Conservation (phyloP, 2,113 vertebrate species). For the Tricholaema leucomelas region DNA sequence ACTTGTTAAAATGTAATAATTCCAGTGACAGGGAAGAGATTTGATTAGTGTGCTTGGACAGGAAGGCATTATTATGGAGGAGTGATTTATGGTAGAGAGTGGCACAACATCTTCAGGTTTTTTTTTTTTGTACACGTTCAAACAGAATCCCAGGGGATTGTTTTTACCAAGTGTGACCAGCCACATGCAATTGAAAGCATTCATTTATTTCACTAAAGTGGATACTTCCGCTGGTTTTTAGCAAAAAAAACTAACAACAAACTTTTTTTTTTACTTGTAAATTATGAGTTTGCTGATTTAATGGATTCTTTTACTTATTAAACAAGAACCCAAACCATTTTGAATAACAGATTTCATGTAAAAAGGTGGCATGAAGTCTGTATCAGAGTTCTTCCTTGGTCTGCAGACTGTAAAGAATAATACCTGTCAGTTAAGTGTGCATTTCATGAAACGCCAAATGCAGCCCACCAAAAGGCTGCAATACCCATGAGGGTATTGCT, state of each 20-base stretch:
- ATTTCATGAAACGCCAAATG: not conserved
- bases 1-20: conserved; percentile 69
- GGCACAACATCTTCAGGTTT: not conserved
- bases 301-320: not conserved
- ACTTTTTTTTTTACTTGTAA: not conserved
- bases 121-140: not conserved
- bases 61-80: conserved; percentile 34
- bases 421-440: not conserved
- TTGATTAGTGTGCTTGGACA: conserved; percentile 64
- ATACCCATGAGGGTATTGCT: not conserved
- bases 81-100: conserved; percentile 44
- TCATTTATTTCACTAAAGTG: not conserved
- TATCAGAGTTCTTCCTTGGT: not conserved
- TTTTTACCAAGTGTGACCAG: not conserved
- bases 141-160: not conserved
- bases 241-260: fast-evolving
- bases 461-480: not conserved
- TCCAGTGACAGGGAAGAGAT: conserved; percentile 52
- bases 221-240: not conserved
- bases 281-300: not conserved
- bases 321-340: not conserved
- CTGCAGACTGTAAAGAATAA: not conserved
- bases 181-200: not conserved
- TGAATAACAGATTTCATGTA: not conserved
- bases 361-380: not conserved